These are phyloP conservation scores for Porites lobata DNA, from an alignment of 92 coral and sea anemone species.

Conservation along the genomic window DNA sequence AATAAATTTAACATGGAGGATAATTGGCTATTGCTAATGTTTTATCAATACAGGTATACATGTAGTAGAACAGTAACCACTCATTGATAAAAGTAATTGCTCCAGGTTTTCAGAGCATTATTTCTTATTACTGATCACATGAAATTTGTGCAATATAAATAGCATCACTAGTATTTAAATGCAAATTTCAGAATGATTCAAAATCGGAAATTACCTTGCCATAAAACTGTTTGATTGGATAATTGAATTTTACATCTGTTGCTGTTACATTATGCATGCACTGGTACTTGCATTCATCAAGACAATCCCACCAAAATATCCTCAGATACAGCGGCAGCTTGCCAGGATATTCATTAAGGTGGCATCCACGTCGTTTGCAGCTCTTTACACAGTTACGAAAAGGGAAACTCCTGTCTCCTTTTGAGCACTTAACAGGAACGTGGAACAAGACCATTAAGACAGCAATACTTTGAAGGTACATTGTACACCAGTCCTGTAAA, in stretches of 20 bases:
- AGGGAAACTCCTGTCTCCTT: conserved; percentile 76
- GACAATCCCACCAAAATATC: conserved; percentile 90
- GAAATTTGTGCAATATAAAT: no score
- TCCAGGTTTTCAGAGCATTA: no score
- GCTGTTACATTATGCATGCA: conserved; percentile 93
- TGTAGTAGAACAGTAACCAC: no score
- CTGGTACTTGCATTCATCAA: conserved; percentile 94
- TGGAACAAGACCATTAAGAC: neutral
- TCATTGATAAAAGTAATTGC: no score
- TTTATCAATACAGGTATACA: no score
- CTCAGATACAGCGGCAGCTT: conserved; percentile 77
- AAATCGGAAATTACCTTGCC: conserved; percentile 73
- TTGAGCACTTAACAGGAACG: conserved; percentile 50
- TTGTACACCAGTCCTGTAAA: neutral
- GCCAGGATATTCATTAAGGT: conserved; percentile 79
- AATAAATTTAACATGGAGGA: no score
- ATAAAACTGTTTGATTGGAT: conserved; percentile 82
- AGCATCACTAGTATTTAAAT: no score
- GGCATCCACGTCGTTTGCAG: conserved; percentile 64
- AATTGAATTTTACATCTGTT: conserved; percentile 44
- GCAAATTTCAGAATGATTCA: no score
- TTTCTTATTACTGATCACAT: no score
- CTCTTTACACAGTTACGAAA: conserved; percentile 66
- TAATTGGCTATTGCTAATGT: no score
- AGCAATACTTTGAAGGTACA: conserved; percentile 1